These are phyloP conservation scores for Glossophaga mutica DNA, from an alignment of 2,797 vertebrate genomes.

Conservation along the genomic window DNA sequence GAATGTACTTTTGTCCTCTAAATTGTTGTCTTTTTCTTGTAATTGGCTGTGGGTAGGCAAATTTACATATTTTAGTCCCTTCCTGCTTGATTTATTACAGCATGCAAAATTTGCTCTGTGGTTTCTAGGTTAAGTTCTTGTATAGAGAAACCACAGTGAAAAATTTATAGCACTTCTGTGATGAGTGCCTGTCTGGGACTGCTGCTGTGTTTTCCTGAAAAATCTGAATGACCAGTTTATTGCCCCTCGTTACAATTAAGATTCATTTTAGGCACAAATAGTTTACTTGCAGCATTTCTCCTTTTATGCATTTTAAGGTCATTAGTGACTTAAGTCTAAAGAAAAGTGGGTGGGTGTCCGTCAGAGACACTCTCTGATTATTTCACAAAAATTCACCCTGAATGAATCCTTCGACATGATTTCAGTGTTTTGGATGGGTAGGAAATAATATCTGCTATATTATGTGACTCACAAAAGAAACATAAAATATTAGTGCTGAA, in stretches of 20 bases:
- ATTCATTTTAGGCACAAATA: not conserved
- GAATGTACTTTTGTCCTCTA: slow-evolving; percentile 42
- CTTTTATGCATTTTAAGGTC: not conserved
- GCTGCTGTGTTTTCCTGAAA: not conserved
- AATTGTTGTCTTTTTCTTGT: slow-evolving; percentile 34
- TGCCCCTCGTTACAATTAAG: not conserved
- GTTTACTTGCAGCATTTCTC: not conserved
- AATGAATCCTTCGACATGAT: not conserved
- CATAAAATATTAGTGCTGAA: not conserved
- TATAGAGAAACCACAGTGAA: slow-evolving; percentile 31
- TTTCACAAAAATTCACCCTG: not conserved
- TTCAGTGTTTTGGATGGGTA: not conserved
- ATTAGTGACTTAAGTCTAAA: not conserved
- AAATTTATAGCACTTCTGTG: not conserved
- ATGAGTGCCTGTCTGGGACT: not conserved
- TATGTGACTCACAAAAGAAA: not conserved
- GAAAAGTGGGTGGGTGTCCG: not conserved
- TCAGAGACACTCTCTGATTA: not conserved
- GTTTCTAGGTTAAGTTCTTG: slow-evolving; percentile 60
- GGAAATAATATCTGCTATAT: not conserved
- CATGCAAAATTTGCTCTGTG: slow-evolving; percentile 52
- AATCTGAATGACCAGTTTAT: not conserved
- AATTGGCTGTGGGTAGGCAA: slow-evolving; percentile 51
- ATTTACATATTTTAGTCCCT: slow-evolving; percentile 61
- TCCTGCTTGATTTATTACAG: slow-evolving; percentile 52